A percentile compares a stretch with the other conserved stretches of the same genome.
phyloP scores from a whole-genome alignment of 2,113 vertebrate species.

The Corythaeola cristata region DNA sequence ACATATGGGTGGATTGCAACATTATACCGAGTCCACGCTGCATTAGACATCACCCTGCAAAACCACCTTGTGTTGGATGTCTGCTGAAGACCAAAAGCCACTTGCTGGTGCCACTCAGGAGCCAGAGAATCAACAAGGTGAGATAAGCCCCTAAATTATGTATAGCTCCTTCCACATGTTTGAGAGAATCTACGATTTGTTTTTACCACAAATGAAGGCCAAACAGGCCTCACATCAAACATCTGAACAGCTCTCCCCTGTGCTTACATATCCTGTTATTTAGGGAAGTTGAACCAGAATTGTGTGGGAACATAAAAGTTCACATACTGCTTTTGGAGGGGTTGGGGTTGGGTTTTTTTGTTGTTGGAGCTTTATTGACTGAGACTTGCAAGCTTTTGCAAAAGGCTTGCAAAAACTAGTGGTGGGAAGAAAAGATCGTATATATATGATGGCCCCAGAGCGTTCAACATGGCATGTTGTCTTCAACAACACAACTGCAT shows the following conservation, averaged over 20 bases:
- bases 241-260: background rate
- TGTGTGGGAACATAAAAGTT: background rate
- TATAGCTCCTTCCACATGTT: background rate
- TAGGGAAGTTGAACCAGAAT: background rate
- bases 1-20: background rate
- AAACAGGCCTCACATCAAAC: background rate
- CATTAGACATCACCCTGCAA: background rate
- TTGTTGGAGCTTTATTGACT: background rate
- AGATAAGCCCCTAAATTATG: background rate
- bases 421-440: background rate
- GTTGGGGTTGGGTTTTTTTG: background rate
- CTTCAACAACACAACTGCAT: background rate
- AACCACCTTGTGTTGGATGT: background rate
- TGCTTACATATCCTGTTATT: background rate
- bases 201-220: background rate
- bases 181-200: background rate
- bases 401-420: background rate
- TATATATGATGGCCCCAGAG: background rate
- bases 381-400: background rate
- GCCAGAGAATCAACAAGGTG: background rate
- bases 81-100: background rate
- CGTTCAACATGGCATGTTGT: accelerated
- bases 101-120: background rate
- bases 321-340: background rate
- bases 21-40: accelerated